phyloP scores from a whole-genome alignment of 2,888 invertebrate species.

The Pachydiplax longipennis region DNA sequence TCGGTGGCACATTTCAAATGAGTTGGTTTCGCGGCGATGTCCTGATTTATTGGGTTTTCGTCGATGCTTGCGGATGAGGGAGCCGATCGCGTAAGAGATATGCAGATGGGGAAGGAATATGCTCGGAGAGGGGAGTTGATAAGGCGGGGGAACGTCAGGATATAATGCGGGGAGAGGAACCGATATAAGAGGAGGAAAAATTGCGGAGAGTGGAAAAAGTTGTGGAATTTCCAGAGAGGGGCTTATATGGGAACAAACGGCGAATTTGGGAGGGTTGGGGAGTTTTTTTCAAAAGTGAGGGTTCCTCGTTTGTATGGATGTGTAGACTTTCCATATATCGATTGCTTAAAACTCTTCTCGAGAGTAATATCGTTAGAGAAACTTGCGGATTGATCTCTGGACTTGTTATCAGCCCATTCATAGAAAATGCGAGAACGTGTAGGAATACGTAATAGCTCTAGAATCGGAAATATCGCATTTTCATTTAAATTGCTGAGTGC shows the following conservation, averaged over 20 bases:
- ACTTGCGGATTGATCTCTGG: not conserved
- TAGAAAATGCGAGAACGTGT: too few relatives aligned
- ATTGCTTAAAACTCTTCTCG: not conserved
- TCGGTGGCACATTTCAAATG: conserved; percentile 6
- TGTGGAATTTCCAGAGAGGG: not conserved
- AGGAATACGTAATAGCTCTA: too few relatives aligned
- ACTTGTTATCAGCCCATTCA: not conserved
- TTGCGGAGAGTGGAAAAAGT: not conserved
- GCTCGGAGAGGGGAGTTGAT: not conserved
- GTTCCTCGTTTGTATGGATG: not conserved
- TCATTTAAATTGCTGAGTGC: too few relatives aligned
- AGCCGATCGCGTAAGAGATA: not conserved
- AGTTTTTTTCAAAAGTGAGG: not conserved
- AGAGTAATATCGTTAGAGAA: not conserved
- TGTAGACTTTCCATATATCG: not conserved
- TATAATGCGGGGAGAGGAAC: not conserved
- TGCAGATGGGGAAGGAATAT: not conserved
- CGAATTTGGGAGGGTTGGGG: not conserved
- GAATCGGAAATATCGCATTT: too few relatives aligned
- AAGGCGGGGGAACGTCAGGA: not conserved
- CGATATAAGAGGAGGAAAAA: not conserved
- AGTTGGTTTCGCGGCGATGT: not conserved
- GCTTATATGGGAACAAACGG: not conserved
- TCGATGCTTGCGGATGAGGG: not conserved
- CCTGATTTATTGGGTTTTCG: conserved; percentile 14